phyloP scores from a whole-genome alignment of 30 jellyfish, hydroid and myxozoan genomes.

The Chrysaora quinquecirrha region DNA sequence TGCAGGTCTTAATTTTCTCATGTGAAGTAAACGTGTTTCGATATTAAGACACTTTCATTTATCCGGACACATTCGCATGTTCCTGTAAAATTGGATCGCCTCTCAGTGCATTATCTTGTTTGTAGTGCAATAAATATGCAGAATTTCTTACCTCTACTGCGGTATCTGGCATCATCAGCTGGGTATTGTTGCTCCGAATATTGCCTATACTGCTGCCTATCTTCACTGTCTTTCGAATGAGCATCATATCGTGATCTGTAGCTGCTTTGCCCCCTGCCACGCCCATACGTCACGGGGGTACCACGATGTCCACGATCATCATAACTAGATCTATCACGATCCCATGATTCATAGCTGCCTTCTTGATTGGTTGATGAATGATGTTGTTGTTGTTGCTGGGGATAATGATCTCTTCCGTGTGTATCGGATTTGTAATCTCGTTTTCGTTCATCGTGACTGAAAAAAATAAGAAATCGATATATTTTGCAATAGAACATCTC shows the following conservation, averaged over 20 bases:
- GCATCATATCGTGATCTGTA: constrained; percentile 69
- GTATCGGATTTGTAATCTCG: constrained; percentile 25
- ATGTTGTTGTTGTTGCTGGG: constrained; percentile 28
- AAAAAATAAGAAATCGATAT: neutral
- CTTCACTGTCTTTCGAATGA: constrained; percentile 50
- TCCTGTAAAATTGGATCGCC: too few species aligned
- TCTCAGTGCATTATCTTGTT: too few species aligned
- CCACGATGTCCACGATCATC: constrained; percentile 35
- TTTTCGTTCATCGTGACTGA: constrained; percentile 48
- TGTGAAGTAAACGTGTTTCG: too few species aligned
- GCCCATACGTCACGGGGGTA: constrained; percentile 39
- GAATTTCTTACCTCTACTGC: constrained; percentile 87
- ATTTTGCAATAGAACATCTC: too few species aligned
- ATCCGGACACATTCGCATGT: too few species aligned
- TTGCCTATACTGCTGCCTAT: constrained; percentile 60
- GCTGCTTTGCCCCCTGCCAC: constrained; percentile 71
- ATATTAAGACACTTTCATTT: too few species aligned
- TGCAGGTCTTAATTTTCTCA: too few species aligned
- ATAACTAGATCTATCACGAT: constrained; percentile 55
- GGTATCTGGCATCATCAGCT: constrained; percentile 48
- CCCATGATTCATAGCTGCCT: constrained; percentile 63
- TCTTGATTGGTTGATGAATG: constrained; percentile 14
- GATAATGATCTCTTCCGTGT: constrained; percentile 44
- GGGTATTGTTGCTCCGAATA: constrained; percentile 45
- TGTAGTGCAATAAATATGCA: too few species aligned